Evolutionary conservation across 2,888 invertebrate genomes (phyloP), one percentile per base, ranked within the genome.

Genomic region (Marronus borbonicus): DNA sequence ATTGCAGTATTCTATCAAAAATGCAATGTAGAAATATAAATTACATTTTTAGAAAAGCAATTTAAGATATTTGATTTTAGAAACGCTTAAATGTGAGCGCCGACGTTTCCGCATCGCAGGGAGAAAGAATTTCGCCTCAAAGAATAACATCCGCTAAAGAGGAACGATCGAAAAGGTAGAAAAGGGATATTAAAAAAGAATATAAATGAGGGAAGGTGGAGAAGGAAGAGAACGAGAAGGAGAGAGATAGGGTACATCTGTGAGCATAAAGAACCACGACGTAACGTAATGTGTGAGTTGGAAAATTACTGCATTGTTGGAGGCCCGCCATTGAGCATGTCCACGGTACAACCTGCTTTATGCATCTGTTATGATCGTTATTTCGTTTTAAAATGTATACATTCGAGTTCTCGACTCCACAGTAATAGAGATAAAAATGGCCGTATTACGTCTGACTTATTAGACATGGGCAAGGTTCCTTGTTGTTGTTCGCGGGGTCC

Each of bases 331-430:
- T 83, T 82, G 82, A 83, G 80, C 80, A 82, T 82, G 83, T 83
- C 83, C 80, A 79, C 80, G 80, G 76, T 81, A 80, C 82, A 81
- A 80, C 80, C 81, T 82, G 82, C 81, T 83, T 83, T 83, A 83
- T 83, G 81, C 80, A 77, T 79, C 80, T 83, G 83, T 84, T 84
- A 82, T 84, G 83, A 82, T 82, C 83, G 80, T 83, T 82, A 82
- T 81, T 83, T 80, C 80, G 79, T 81, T 82, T 83, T 81, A 83
- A 83, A 83, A 83, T 83, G 81, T 81, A 80, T 79, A 80, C 81
- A 80, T 80, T 81, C 78, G 80, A 81, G 78, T 82, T 81, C 80
- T 80, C 78, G 79, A 77, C 79, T 81, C 78, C 55, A 58, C 64
- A 77, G 74, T 80, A 81, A 81, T 78, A 76, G 79, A 74, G 80